Evolutionary conservation across 2,113 vertebrate genomes (phyloP), one percentile per base, ranked within the genome.

Genomic region (Falco punctatus): DNA sequence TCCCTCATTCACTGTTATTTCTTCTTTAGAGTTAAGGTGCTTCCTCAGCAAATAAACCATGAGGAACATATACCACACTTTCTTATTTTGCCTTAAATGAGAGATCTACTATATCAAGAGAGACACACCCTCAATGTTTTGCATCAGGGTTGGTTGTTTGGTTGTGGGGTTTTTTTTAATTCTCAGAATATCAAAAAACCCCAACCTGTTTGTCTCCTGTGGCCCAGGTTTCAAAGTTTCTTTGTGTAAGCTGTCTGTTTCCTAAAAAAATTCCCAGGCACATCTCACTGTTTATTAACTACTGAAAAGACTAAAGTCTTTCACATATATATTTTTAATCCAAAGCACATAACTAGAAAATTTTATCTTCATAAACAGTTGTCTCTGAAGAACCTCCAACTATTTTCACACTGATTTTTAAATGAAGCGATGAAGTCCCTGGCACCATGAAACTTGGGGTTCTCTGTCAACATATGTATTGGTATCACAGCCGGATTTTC

Each of bases 1-100:
- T 51, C 40, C 55, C 49, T 48, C 55, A 32, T 8, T 80, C 61
- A 48, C 26, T 38, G 23, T 20, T 35, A 33, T 2, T 73, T 55
- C 35, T 69, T 40, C 35, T 55, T 57, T 7, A 48, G 42, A 64
- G 59, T 26, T 22, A 46, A 35, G 51, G 22, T 26, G 4, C 71
- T 23, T 33, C 72, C 69, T 42, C 35, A 55, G 52, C 33, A 38
- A 5, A 62, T 17, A 66, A 84, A 65, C 30, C 33, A 23, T 0
- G 4, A 17, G 58, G 9, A 84, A 49, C 26, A 10, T 4, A 23
- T 0, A 11, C 3, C 16, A 9, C 5, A 32, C 15, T 24, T 52
- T 15, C 35, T 70, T 61, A 30, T 28, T 70, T 79, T 55, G 15
- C 32, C 23, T 92, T 61, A 59, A 64, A 38, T 23, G 32, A 51